Evolutionary conservation across 2,113 vertebrate species (phyloP).

Genomic region (Pteruthius melanotis): DNA sequence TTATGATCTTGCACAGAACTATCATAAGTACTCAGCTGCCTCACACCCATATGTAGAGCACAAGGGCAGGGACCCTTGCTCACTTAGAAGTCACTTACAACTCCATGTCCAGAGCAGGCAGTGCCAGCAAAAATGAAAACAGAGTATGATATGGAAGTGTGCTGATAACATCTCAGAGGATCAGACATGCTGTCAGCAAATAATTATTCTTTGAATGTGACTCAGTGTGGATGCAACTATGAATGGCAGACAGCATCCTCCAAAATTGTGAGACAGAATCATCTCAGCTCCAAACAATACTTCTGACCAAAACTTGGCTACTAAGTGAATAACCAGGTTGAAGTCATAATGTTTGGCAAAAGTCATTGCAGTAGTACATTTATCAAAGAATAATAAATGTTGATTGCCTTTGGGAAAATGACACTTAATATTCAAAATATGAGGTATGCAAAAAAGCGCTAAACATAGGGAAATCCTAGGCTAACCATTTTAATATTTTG

Average conservation of each 20-base stretch:
- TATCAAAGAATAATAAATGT: background rate
- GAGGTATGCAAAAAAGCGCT: background rate
- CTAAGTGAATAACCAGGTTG: background rate
- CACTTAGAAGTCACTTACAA: background rate
- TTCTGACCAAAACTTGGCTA: background rate
- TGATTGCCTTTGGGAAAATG: background rate
- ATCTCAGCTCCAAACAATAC: background rate
- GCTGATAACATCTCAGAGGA: background rate
- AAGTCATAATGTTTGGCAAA: background rate
- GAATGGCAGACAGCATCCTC: background rate
- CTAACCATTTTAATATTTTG: background rate
- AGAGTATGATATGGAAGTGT: background rate
- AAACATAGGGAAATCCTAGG: background rate
- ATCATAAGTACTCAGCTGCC: background rate
- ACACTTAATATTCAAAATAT: background rate
- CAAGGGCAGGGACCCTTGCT: background rate
- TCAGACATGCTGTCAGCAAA: background rate
- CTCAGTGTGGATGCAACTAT: background rate
- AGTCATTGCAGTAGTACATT: background rate
- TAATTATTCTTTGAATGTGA: background rate
- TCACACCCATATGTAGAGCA: background rate
- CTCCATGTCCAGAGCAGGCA: background rate
- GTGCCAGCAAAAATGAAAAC: background rate
- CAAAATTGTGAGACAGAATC: background rate
- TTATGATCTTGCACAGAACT: accelerated